phyloP scores from a whole-genome alignment of 2,888 invertebrate species.

The Vesta saturnalis region DNA sequence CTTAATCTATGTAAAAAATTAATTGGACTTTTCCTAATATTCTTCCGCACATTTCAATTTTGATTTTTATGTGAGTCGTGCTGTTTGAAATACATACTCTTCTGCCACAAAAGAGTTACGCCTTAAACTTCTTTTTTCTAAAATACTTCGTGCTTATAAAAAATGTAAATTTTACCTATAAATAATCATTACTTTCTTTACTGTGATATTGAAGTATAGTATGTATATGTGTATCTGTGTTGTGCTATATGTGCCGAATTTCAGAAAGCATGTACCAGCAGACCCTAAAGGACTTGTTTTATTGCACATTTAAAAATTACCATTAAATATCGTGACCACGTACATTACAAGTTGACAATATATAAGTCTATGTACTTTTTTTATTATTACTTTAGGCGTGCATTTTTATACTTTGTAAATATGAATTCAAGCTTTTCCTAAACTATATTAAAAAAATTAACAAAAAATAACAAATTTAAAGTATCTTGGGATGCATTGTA shows the following conservation, averaged over 20 bases:
- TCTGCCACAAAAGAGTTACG: slow-evolving; percentile 47
- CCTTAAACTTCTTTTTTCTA: slow-evolving; percentile 49
- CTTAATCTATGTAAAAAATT: slow-evolving; percentile 24
- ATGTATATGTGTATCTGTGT: slow-evolving; percentile 59
- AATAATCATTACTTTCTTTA: slow-evolving; percentile 55
- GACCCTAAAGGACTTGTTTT: slow-evolving; percentile 36
- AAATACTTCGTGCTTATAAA: slow-evolving; percentile 50
- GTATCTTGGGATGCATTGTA: slow-evolving; percentile 31
- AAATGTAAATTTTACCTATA: slow-evolving; percentile 37
- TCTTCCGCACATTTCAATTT: slow-evolving; percentile 26
- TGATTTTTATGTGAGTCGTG: slow-evolving; percentile 29
- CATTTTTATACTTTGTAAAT: slow-evolving; percentile 40
- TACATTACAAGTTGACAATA: slow-evolving; percentile 48
- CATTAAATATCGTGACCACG: slow-evolving; percentile 41
- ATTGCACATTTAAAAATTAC: slow-evolving; percentile 35
- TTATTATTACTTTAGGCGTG: slow-evolving; percentile 44
- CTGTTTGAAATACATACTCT: slow-evolving; percentile 24
- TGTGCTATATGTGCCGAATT: slow-evolving; percentile 57
- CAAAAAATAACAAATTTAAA: slow-evolving; percentile 26
- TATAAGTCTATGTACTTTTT: slow-evolving; percentile 41
- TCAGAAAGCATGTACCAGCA: slow-evolving; percentile 47
- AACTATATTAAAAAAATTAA: slow-evolving; percentile 10
- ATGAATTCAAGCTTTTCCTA: slow-evolving; percentile 29
- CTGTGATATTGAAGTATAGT: slow-evolving; percentile 62
- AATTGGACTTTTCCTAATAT: slow-evolving; percentile 23